Evolutionary conservation across 1,140 invertebrate genomes (phyloP).

Genomic region (Trachymyrmex septentrionalis): DNA sequence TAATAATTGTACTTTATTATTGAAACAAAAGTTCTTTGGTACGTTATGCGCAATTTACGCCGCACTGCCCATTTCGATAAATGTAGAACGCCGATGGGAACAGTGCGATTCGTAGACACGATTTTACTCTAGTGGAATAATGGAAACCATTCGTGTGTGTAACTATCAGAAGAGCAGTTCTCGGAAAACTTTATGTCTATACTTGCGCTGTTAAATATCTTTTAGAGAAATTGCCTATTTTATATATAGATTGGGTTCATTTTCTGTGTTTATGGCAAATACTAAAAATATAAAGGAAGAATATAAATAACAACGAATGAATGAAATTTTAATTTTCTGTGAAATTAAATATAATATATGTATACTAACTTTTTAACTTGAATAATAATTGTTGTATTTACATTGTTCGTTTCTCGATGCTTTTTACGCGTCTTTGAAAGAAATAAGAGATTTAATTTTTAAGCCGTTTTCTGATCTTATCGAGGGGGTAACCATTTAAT

Average conservation of each 20-base stretch:
- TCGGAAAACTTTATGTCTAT: constrained; percentile 15
- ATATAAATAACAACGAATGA: not conserved
- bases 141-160: constrained; percentile 52
- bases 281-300: not conserved
- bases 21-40: constrained; percentile 22
- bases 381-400: constrained; percentile 1
- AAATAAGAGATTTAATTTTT: not conserved
- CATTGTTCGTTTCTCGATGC: not conserved
- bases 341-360: not conserved
- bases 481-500: too few species aligned
- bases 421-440: not conserved
- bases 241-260: not conserved
- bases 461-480: too few species aligned
- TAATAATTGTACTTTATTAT: not conserved
- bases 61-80: constrained; percentile 54
- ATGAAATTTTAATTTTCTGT: not conserved
- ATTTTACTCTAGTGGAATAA: constrained; percentile 66
- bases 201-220: constrained; percentile 3
- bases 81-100: constrained; percentile 43
- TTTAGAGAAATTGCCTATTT: not conserved
- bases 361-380: not conserved
- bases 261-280: not conserved
- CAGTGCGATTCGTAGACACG: constrained; percentile 54
- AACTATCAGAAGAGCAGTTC: constrained; percentile 48
- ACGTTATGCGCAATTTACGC: constrained; percentile 50